Conservation (phyloP, 1,140 invertebrate genomes). For the Cotesia glomerata region DNA sequence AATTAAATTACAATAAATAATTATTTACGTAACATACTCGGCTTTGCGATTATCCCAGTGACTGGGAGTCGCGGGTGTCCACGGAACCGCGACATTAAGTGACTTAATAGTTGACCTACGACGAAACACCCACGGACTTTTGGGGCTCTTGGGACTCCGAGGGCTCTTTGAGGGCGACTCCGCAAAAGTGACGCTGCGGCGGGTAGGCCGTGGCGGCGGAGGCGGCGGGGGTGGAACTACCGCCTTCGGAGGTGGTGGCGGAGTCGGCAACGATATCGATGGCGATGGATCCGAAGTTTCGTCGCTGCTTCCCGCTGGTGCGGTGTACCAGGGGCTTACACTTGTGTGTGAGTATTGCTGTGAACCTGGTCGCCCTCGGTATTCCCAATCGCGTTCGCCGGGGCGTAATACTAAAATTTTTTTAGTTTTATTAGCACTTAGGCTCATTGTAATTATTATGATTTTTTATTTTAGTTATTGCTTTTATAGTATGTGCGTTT, state of each 20-base stretch:
- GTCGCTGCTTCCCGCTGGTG: conserved; percentile 28
- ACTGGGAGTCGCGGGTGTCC: conserved; percentile 57
- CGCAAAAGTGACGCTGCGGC: conserved; percentile 59
- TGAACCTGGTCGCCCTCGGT: conserved; percentile 75
- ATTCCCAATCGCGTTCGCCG: conserved; percentile 74
- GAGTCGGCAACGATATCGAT: conserved; percentile 49
- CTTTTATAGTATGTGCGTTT: no score
- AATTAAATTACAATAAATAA: background rate
- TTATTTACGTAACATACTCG: conserved; percentile 53
- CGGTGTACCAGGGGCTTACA: conserved; percentile 59
- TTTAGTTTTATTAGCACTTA: background rate
- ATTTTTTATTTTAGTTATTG: background rate
- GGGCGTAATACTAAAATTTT: conserved; percentile 77
- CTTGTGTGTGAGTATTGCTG: conserved; percentile 80
- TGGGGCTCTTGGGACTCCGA: conserved; percentile 44
- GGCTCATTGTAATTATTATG: background rate
- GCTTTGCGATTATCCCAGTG: conserved; percentile 54
- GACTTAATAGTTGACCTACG: conserved; percentile 40
- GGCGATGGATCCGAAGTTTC: conserved; percentile 40
- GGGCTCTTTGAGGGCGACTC: conserved; percentile 56
- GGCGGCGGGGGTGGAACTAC: conserved; percentile 52
- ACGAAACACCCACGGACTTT: conserved; percentile 33
- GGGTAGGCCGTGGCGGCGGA: conserved; percentile 46
- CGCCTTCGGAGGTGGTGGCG: conserved; percentile 51
- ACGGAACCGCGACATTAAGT: conserved; percentile 56